Conservation (phyloP, 2,113 vertebrate species). For the Rhinopithecus roxellana region DNA sequence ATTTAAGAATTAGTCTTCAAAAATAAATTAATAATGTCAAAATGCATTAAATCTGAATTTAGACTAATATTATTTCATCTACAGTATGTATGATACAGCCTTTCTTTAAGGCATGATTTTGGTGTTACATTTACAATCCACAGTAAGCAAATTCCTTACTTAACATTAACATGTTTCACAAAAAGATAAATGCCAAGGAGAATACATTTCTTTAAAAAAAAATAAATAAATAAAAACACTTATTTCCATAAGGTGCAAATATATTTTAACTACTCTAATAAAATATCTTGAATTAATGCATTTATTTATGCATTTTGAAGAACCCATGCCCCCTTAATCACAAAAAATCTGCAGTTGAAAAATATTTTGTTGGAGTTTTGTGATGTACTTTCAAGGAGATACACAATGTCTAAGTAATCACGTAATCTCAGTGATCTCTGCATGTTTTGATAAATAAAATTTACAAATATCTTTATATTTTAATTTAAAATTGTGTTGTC, state of each 20-base stretch:
- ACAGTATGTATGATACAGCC: not conserved
- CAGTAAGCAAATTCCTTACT: not conserved
- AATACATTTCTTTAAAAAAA: not conserved
- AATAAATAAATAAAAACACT: not conserved
- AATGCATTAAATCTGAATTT: not conserved
- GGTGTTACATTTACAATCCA: not conserved
- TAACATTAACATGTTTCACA: not conserved
- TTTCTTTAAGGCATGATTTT: not conserved
- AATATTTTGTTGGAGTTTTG: constrained; percentile 11
- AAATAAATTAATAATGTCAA: not conserved
- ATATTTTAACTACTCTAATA: not conserved
- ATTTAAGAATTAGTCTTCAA: not conserved
- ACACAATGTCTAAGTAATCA: not conserved
- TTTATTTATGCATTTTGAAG: constrained; percentile 4
- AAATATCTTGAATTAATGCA: constrained; percentile 18
- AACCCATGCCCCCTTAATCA: not conserved
- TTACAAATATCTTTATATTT: not conserved
- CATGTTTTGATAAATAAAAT: not conserved
- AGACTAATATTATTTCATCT: not conserved
- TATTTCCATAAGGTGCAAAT: not conserved
- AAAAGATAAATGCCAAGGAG: not conserved
- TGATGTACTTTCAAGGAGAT: not conserved
- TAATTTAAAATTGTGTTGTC: not conserved
- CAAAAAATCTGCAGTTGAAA: not conserved
- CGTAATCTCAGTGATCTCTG: not conserved